These are phyloP conservation scores for Maccullochella peelii DNA, from an alignment of 2,113 vertebrate genomes.

Conservation along the genomic window DNA sequence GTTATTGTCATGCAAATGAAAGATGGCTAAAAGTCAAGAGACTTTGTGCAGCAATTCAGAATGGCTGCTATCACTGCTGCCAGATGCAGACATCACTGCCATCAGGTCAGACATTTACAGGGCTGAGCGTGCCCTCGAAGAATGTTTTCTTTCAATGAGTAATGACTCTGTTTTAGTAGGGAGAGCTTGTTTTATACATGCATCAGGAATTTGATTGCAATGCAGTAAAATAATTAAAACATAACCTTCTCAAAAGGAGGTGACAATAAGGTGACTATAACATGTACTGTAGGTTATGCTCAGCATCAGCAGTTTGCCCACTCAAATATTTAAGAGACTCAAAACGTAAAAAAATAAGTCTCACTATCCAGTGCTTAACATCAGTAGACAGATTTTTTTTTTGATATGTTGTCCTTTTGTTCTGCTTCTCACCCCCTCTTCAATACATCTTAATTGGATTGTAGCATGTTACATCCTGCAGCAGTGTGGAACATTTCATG, in stretches of 20 bases:
- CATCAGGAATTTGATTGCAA: not conserved
- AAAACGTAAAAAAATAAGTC: not conserved
- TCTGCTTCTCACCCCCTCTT: conserved; percentile 6
- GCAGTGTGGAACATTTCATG: conserved; percentile 15
- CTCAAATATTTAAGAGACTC: not conserved
- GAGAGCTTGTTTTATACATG: conserved; percentile 19
- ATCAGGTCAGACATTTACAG: not conserved
- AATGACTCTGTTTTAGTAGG: not conserved
- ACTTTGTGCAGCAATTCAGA: conserved; percentile 22
- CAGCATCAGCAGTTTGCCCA: not conserved
- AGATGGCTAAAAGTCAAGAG: conserved; percentile 26
- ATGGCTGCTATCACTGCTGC: conserved; percentile 17
- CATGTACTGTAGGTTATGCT: not conserved
- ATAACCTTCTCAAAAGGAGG: not conserved
- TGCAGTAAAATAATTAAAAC: conserved; percentile 13
- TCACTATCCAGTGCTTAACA: not conserved
- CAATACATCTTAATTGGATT: conserved; percentile 5
- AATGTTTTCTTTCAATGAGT: not conserved
- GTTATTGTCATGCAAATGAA: conserved; percentile 46
- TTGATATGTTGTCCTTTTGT: not conserved
- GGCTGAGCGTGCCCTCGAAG: not conserved
- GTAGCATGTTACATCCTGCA: conserved; percentile 5
- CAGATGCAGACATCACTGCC: conserved; percentile 29
- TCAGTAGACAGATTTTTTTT: not conserved
- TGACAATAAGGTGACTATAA: not conserved